Evolutionary conservation across 2,888 invertebrate species (phyloP).

Genomic region (Dryocosmus kuriphilus): DNA sequence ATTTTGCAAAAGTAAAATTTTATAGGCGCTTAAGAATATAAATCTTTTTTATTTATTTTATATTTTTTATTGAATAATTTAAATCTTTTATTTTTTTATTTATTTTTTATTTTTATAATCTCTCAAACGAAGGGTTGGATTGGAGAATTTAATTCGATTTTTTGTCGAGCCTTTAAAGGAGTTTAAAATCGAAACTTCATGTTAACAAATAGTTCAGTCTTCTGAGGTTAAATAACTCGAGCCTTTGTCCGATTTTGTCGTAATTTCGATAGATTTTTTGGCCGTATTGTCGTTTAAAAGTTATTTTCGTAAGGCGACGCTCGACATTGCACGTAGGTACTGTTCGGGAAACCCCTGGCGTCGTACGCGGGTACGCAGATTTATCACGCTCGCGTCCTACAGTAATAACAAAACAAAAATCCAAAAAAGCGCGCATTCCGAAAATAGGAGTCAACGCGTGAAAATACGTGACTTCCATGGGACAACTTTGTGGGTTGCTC

Average conservation of each 20-base stretch:
- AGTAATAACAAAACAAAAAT: not conserved
- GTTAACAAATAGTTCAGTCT: not conserved
- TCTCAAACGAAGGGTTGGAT: no score
- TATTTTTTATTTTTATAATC: no score
- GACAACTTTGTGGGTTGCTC: not conserved
- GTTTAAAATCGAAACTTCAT: not conserved
- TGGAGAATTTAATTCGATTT: not conserved
- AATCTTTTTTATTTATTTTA: no score
- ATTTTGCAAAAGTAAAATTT: no score
- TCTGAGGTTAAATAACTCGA: constrained; percentile 12
- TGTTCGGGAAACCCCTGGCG: constrained; percentile 1
- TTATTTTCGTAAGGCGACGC: constrained; percentile 1
- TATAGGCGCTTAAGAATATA: no score
- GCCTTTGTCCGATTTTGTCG: constrained; percentile 13
- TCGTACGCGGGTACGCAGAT: constrained; percentile 1
- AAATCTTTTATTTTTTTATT: no score
- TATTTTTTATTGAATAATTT: no score
- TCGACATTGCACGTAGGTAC: constrained; percentile 19
- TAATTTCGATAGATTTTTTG: not conserved
- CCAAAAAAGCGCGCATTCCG: not conserved
- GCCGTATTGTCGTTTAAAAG: constrained; percentile 1
- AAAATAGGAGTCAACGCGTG: constrained; percentile 13
- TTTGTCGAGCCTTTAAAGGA: not conserved
- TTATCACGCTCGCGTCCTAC: not conserved
- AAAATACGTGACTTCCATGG: constrained; percentile 9